Conservation (phyloP, 2,888 invertebrate species). For the Drosophila paramelanica region DNA sequence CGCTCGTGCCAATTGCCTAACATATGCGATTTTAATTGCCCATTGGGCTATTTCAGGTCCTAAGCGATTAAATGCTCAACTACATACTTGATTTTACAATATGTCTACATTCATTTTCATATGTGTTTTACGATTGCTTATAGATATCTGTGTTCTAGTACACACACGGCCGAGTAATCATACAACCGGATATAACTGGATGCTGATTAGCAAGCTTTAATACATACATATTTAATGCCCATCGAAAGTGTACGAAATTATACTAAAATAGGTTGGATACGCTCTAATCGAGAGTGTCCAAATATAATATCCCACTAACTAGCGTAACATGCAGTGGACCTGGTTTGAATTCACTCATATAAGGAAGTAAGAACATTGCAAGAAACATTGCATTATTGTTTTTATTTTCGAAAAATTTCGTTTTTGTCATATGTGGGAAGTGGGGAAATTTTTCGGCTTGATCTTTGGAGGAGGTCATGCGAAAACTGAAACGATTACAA, state of each 20-base stretch:
- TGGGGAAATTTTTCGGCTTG: no score
- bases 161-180: background rate
- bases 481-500: no score
- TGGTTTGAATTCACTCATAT: no score
- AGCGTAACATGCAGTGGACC: no score
- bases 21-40: conserved; percentile 7
- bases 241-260: background rate
- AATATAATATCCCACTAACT: no score
- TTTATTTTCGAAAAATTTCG: no score
- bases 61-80: conserved; percentile 22
- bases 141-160: background rate
- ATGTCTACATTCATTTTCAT: background rate
- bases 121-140: background rate
- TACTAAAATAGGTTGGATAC: no score
- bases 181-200: background rate
- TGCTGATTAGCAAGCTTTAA: background rate
- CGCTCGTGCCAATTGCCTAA: background rate
- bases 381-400: no score
- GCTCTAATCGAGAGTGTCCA: background rate
- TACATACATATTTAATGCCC: background rate
- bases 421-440: no score
- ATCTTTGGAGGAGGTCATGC: no score
- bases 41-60: conserved; percentile 12
- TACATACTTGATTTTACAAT: conserved; percentile 14
- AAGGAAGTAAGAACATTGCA: no score